Evolutionary conservation across 2,113 vertebrate species (phyloP).

Genomic region (Dendrocopos noguchii): DNA sequence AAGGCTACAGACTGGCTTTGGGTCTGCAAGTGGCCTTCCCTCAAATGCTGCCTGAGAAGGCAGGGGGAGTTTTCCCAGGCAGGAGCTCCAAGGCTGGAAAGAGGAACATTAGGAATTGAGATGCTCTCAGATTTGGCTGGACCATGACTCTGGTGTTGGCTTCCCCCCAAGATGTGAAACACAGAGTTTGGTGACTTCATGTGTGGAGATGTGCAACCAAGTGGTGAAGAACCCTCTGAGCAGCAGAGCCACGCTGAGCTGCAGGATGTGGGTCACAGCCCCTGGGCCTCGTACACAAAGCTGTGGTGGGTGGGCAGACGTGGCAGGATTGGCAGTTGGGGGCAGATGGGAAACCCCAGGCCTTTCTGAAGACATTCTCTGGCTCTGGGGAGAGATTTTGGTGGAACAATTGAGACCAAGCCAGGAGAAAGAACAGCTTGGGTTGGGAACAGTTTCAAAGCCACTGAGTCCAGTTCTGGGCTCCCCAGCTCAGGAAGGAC

Average conservation of each 20-base stretch:
- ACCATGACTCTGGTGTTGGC: not conserved
- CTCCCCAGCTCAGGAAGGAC: too few species aligned
- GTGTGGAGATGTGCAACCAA: not conserved
- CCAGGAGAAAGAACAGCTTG: not conserved
- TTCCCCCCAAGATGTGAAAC: not conserved
- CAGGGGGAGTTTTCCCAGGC: not conserved
- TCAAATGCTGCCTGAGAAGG: not conserved
- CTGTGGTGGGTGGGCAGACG: rapidly evolving
- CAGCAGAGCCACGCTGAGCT: not conserved
- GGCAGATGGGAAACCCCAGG: not conserved
- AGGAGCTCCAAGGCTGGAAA: not conserved
- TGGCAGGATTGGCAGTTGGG: not conserved
- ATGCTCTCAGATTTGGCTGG: not conserved
- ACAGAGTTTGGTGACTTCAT: not conserved
- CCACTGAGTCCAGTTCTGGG: too few species aligned
- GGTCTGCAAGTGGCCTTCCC: not conserved
- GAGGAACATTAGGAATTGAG: not conserved
- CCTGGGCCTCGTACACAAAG: rapidly evolving
- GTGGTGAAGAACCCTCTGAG: not conserved
- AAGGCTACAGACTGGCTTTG: not conserved
- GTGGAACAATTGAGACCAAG: not conserved
- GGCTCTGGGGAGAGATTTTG: not conserved
- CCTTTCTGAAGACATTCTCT: not conserved
- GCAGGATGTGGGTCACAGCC: rapidly evolving
- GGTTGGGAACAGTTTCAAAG: not conserved